A percentile compares a stretch with the other conserved stretches of the same genome.
These are phyloP conservation scores for Panthera uncia DNA, from an alignment of 2,113 vertebrate genomes.

Conservation along the genomic window DNA sequence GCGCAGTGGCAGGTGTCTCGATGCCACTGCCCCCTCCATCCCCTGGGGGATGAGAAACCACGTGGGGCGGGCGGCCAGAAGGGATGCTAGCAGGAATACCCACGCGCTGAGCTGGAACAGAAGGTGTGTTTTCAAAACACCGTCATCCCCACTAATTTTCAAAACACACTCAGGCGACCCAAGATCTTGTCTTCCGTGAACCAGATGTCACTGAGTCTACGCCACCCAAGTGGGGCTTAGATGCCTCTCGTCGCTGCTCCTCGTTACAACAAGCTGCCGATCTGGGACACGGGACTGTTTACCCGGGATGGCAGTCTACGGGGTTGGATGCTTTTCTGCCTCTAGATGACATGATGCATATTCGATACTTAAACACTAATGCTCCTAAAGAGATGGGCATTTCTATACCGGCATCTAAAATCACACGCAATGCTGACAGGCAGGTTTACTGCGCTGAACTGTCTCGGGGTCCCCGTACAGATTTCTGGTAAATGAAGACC, in stretches of 20 bases:
- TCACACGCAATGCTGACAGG: too few species aligned
- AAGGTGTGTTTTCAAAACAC: background rate
- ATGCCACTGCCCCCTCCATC: accelerated
- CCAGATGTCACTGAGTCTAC: background rate
- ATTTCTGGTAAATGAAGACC: background rate
- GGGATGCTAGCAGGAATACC: accelerated
- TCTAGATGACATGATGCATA: background rate
- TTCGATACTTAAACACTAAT: background rate
- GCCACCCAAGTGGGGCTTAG: background rate
- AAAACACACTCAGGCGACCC: background rate
- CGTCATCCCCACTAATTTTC: background rate
- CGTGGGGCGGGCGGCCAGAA: accelerated
- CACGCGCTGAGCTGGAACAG: accelerated
- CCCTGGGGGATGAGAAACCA: background rate
- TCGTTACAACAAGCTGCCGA: too few species aligned
- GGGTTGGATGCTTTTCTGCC: too few species aligned
- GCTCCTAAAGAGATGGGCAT: background rate
- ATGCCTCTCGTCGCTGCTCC: accelerated
- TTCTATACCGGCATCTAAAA: background rate
- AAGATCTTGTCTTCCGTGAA: background rate
- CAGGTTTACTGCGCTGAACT: background rate
- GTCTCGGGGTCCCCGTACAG: background rate
- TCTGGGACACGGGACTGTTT: background rate
- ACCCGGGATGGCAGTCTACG: background rate
- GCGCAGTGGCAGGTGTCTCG: accelerated